phyloP scores from a whole-genome alignment of 2,797 vertebrate species.

The Ctenochaetus hawaiiensis region DNA sequence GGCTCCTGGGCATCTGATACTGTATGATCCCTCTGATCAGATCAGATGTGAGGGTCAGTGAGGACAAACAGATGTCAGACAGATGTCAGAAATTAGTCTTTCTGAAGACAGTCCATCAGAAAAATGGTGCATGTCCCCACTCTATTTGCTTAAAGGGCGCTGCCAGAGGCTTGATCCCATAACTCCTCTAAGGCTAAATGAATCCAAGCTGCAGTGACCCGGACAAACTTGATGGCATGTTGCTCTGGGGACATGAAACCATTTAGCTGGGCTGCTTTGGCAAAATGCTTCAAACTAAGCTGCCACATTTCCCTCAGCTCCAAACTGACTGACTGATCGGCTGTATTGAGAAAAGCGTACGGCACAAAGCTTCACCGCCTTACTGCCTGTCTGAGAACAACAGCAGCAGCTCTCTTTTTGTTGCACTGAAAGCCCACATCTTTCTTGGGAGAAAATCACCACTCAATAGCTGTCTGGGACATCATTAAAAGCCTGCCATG shows the following conservation, averaged over 20 bases:
- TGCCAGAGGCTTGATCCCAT: slow-evolving; percentile 43
- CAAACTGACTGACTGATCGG: slow-evolving; percentile 48
- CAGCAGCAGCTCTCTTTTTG: slow-evolving; percentile 16
- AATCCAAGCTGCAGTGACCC: slow-evolving; percentile 74
- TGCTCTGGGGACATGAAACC: slow-evolving; percentile 56
- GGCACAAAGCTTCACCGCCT: slow-evolving; percentile 8
- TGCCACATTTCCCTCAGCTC: slow-evolving; percentile 60
- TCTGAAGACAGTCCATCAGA: slow-evolving; percentile 15
- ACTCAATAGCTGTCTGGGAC: slow-evolving; percentile 31
- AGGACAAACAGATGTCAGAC: slow-evolving; percentile 47
- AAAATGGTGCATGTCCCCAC: slow-evolving; percentile 24
- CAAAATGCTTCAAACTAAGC: slow-evolving; percentile 53
- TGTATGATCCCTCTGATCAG: slow-evolving; percentile 30
- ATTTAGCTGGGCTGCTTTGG: slow-evolving; percentile 54
- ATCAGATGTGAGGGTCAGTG: slow-evolving; percentile 44
- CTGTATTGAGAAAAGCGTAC: slow-evolving; percentile 16
- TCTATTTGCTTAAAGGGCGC: slow-evolving; percentile 38
- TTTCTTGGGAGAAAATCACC: slow-evolving; percentile 27
- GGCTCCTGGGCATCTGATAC: slow-evolving; percentile 6
- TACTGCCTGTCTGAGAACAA: slow-evolving; percentile 21
- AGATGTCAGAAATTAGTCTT: slow-evolving; percentile 42
- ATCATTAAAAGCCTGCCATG: slow-evolving; percentile 40
- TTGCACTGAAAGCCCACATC: neutral
- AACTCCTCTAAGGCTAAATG: slow-evolving; percentile 55
- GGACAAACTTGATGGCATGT: slow-evolving; percentile 66